Evolutionary conservation across 1,140 invertebrate genomes (phyloP).

Genomic region (Procambarus clarkii): DNA sequence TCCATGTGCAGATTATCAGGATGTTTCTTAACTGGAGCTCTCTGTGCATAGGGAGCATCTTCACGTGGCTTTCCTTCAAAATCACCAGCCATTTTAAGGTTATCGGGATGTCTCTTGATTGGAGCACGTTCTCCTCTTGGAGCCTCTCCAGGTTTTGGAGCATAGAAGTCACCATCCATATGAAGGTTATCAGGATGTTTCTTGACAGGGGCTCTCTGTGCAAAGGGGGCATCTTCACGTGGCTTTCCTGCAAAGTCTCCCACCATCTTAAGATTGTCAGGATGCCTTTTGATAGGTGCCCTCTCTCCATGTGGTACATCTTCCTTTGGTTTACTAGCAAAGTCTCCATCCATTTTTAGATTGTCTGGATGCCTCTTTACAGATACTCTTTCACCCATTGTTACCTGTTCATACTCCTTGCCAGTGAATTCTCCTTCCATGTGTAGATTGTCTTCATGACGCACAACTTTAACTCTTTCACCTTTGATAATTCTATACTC

Average conservation of each 20-base stretch:
- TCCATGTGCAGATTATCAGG: no score
- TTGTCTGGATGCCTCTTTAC: slow-evolving; percentile 78
- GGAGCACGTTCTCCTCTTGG: no score
- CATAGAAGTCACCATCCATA: no score
- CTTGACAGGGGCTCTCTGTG: slow-evolving; percentile 76
- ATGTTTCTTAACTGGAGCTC: no score
- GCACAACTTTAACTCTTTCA: slow-evolving; percentile 76
- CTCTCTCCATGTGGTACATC: slow-evolving; percentile 67
- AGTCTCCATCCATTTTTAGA: slow-evolving; percentile 77
- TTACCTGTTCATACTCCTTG: slow-evolving; percentile 33
- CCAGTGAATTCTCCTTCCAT: slow-evolving; percentile 80
- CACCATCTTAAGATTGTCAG: slow-evolving; percentile 71
- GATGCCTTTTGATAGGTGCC: slow-evolving; percentile 67
- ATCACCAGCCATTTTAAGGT: no score
- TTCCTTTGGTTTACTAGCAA: slow-evolving; percentile 74
- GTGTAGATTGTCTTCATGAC: slow-evolving; percentile 79
- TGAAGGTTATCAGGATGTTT: slow-evolving; percentile 79
- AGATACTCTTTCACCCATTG: slow-evolving; percentile 76
- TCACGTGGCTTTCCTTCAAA: no score
- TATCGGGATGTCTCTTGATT: no score
- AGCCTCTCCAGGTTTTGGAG: no score
- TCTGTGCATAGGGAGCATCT: no score
- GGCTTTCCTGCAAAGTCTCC: slow-evolving; percentile 64
- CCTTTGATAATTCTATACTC: slow-evolving; percentile 70
- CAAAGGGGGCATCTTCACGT: slow-evolving; percentile 67